Base-by-base conservation (phyloP, 2,113 vertebrate genomes). In the Gymnorhina tibicen region DNA sequence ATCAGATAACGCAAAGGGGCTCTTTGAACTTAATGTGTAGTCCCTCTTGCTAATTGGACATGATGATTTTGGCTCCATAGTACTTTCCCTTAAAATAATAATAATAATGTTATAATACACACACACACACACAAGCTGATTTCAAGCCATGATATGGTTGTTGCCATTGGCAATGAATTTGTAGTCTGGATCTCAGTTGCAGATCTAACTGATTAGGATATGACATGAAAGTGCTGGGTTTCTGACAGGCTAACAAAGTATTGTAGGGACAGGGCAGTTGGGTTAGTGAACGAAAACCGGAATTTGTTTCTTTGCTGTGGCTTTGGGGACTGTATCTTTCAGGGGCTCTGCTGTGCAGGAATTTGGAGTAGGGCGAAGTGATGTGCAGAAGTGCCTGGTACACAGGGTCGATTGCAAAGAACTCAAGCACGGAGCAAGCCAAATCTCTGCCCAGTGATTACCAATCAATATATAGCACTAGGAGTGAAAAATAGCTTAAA, bases 81-180 rank as follows among this genome's bases (percentile, higher is more conserved):
- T n/a, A 35, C 39, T 59, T 80, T 96, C 27, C 46, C 55, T 76
- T 83, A 44, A 75, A 87, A 91, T 33, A 85, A 83, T 22, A 68
- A 69, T 17, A 58, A 78, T 37, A 28, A 79, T 52, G 27, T 41
- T 79, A 26, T 58, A 81, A 86, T 79, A 35, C 53, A n/a, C 10
- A 49, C 13, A n/a, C 13, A 62, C 37, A 69, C 6, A 37, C 1
- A 72, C 3, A 80, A 55, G 28, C 21, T 88, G 74, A 84, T 94
- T 96, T 90, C 70, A 53, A 90, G 42, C 44, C 68, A 44, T 78
- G 60, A 70, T 88, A 77, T 13, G 35, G 30, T 81, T 95, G 85
- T 95, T 97, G 92, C 59, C 82, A 84, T 95, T 96, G 90, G 93
- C 93, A 77, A 67, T 42, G 60, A 42, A 67, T 74, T 79, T 84